Percentiles rank a stretch among this genome's conserved stretches.
Evolutionary conservation across 2,113 vertebrate species (phyloP).

Genomic region (Crotophaga sulcirostris): DNA sequence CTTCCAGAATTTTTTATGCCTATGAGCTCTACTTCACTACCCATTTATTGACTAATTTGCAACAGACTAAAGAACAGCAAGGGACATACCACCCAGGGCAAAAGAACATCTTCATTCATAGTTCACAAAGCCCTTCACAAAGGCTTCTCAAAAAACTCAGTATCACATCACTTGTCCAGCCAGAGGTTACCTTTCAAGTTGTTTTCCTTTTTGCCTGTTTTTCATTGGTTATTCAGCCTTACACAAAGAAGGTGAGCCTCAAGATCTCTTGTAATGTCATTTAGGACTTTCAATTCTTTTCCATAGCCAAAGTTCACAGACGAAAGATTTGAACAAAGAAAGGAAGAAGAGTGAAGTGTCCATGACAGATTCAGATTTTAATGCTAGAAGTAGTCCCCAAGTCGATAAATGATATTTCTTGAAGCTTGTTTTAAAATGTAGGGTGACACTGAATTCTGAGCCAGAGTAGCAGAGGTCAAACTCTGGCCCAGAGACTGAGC

Average conservation of each 20-base stretch:
- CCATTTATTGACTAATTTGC: not conserved
- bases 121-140: not conserved
- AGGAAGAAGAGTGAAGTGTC: not conserved
- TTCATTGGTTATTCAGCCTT: not conserved
- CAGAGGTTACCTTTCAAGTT: not conserved
- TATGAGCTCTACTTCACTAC: not conserved
- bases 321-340: not conserved
- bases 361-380: not conserved
- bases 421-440: not conserved
- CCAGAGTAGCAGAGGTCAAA: not conserved
- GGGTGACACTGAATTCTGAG: not conserved
- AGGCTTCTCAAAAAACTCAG: not conserved
- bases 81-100: not conserved
- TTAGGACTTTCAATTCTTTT: not conserved
- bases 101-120: not conserved
- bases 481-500: not conserved
- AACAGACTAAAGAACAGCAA: not conserved
- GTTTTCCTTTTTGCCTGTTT: not conserved
- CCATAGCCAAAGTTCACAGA: not conserved
- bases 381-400: not conserved
- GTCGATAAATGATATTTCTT: not conserved
- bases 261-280: not conserved
- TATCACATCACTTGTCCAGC: not conserved
- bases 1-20: not conserved
- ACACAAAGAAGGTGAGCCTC: not conserved